A percentile compares a stretch with the other conserved stretches of the same genome.
phyloP scores from a whole-genome alignment of 2,113 vertebrate genomes.

The Serilophus lunatus region DNA sequence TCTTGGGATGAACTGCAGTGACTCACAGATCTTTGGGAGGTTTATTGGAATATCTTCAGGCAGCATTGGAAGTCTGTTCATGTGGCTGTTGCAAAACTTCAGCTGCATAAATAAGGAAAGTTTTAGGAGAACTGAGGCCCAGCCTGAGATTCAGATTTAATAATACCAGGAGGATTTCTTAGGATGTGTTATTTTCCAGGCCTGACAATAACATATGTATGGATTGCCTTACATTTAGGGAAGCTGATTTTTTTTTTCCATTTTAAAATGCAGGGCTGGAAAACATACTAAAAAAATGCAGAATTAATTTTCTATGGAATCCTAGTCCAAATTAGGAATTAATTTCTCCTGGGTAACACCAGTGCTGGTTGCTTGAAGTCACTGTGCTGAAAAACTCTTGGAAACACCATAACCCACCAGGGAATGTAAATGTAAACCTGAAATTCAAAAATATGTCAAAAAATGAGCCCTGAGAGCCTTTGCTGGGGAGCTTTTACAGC shows the following conservation, averaged over 20 bases:
- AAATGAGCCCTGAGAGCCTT: not conserved
- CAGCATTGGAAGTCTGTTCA: not conserved
- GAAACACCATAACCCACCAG: not conserved
- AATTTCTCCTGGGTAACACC: not conserved
- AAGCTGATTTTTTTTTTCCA: not conserved
- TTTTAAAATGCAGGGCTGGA: not conserved
- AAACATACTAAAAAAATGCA: not conserved
- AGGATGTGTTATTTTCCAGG: not conserved
- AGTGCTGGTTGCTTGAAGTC: not conserved
- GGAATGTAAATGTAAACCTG: not conserved
- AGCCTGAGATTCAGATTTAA: not conserved
- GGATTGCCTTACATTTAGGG: not conserved
- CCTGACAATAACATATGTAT: not conserved
- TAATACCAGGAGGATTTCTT: not conserved
- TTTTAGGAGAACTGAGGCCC: not conserved
- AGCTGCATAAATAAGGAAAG: not conserved
- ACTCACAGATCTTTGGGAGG: fast-evolving
- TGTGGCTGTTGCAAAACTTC: not conserved
- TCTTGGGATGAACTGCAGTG: not conserved
- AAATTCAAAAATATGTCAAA: not conserved
- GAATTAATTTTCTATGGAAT: not conserved
- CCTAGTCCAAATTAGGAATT: not conserved
- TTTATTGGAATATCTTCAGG: not conserved
- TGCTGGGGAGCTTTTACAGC: not conserved
- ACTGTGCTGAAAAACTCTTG: not conserved